Conservation (phyloP, 2,888 invertebrate species). For the Meghimatium bilineatum region DNA sequence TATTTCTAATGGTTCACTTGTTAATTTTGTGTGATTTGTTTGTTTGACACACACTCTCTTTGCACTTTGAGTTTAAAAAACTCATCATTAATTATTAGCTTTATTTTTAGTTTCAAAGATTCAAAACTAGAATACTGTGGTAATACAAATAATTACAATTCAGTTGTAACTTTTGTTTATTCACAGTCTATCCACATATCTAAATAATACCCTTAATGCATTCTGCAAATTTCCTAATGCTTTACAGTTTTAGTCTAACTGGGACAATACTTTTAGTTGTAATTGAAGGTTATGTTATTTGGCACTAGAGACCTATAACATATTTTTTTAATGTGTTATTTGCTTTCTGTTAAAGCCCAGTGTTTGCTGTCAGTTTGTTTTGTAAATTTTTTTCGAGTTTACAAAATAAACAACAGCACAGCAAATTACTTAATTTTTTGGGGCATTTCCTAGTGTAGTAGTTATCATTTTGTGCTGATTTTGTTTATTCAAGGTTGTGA, state of each 20-base stretch:
- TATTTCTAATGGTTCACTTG: neutral
- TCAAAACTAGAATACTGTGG: neutral
- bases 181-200: too few species aligned
- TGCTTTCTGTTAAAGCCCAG: neutral
- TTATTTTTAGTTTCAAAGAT: neutral
- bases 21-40: neutral
- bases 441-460: neutral
- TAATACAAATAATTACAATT: neutral
- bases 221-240: neutral
- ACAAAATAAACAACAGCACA: constrained; percentile 18
- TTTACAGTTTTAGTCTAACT: neutral
- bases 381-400: constrained; percentile 27
- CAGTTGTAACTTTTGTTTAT: neutral
- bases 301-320: neutral
- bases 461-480: neutral
- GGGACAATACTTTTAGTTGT: neutral
- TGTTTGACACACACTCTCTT: neutral
- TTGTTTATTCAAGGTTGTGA: neutral
- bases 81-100: neutral
- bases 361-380: constrained; percentile 25
- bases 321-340: neutral
- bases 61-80: neutral
- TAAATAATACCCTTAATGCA: neutral
- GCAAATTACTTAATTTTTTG: neutral
- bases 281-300: neutral